Evolutionary conservation across 2,113 vertebrate genomes (phyloP), one percentile per base, ranked within the genome.

Genomic region (Oryzias curvinotus): DNA sequence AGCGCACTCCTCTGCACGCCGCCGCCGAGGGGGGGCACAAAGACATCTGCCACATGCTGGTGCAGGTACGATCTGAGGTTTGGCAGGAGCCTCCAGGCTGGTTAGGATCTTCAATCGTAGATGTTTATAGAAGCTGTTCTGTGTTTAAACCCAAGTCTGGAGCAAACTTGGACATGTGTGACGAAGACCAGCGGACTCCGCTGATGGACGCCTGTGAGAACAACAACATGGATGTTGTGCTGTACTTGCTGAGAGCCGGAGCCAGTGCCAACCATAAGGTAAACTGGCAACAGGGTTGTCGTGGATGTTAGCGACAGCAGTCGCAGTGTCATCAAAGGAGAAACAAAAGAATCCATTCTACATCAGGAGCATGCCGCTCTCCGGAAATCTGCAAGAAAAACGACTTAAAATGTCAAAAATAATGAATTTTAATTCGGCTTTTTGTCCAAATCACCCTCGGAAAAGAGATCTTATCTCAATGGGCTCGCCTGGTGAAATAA

Each of bases 161-260:
- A 8, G 97, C 96, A 1, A 99, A 99, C 71, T 88, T 99, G 14
- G 95, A 99, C 82, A 96, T 93, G 75, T 98, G 96, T 80, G 96
- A 98, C 0, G 96, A 98, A 64, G 97, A 99, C 84, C 97, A 98
- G 91, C 88, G 96, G 65, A 99, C 97, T 2, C 96, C 97, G 0
- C 83, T 99, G 87, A 98, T 99, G 97, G 96, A 98, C 56, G 95
- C 97, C 17, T 95, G 96, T 28, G 97, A 99, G 87, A 98, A 97
- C 90, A 96, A 97, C 91, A 94, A 99, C 72, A 86, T 98, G 87
- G 96, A 98, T 5, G 93, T 95, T 14, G 96, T 96, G 63, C 89
- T 93, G 77, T 99, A 98, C 86, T 93, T 99, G 78, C 93, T 99
- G 76, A 93, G 95, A 88, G 97, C 97, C 1, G 97, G 97, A 78